These are phyloP conservation scores for Silurus glanis DNA, from an alignment of 2,113 vertebrate genomes.

Conservation along the genomic window DNA sequence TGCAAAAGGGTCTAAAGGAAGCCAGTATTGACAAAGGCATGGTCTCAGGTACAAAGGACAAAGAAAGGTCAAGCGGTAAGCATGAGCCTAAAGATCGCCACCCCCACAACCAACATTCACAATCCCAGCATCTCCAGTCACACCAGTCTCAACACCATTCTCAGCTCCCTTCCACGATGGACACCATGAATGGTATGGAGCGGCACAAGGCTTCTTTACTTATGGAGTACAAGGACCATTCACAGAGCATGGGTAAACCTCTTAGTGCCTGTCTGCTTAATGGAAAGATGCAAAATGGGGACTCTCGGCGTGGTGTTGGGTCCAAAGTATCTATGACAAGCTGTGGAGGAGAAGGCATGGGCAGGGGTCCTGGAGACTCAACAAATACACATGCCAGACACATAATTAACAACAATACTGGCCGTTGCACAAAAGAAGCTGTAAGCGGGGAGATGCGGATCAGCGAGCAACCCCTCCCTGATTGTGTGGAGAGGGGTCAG, in stretches of 20 bases:
- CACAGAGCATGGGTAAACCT: constrained; percentile 76
- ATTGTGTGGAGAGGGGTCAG: constrained; percentile 88
- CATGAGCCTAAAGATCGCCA: constrained; percentile 80
- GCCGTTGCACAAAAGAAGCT: constrained; percentile 77
- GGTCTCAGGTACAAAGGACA: constrained; percentile 78
- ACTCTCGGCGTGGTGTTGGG: constrained; percentile 65
- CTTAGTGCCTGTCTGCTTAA: constrained; percentile 88
- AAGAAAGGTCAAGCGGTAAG: constrained; percentile 80
- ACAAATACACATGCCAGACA: constrained; percentile 69
- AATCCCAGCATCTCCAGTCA: constrained; percentile 70
- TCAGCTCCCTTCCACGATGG: constrained; percentile 61
- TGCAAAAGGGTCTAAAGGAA: constrained; percentile 83
- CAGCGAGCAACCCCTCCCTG: constrained; percentile 83
- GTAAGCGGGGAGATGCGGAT: constrained; percentile 77
- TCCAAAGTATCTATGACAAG: constrained; percentile 77
- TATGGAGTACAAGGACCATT: constrained; percentile 81
- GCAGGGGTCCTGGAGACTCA: constrained; percentile 72
- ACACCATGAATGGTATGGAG: constrained; percentile 80
- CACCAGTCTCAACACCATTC: constrained; percentile 72
- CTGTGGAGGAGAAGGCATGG: constrained; percentile 76
- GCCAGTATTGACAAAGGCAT: constrained; percentile 77
- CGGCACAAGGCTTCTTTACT: constrained; percentile 80
- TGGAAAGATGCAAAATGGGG: constrained; percentile 85
- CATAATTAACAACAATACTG: constrained; percentile 59
- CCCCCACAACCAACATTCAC: constrained; percentile 82